Evolutionary conservation across 2,888 invertebrate species (phyloP).

Genomic region (Lamellibrachia columna): DNA sequence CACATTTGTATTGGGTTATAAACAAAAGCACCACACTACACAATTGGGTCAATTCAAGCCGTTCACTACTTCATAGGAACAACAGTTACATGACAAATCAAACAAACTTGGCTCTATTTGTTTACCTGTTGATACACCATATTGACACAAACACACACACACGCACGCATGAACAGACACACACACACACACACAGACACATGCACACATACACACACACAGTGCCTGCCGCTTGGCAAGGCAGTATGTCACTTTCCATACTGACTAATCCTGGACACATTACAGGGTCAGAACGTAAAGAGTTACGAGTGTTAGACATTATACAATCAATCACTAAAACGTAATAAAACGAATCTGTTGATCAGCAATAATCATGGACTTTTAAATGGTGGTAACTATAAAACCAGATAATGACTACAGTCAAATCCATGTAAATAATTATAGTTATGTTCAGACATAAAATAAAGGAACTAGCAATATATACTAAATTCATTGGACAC

Average conservation of each 20-base stretch:
- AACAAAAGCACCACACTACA: not conserved
- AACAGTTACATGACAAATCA: not conserved
- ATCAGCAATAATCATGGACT: too few relatives aligned
- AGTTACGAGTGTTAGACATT: too few relatives aligned
- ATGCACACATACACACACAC: not conserved
- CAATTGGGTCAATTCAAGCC: not conserved
- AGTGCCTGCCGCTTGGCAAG: too few relatives aligned
- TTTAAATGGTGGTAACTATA: too few relatives aligned
- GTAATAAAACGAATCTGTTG: too few relatives aligned
- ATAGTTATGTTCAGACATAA: not conserved
- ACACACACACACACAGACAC: not conserved
- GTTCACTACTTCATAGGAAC: not conserved
- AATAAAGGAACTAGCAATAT: conserved; percentile 5
- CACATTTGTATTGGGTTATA: not conserved
- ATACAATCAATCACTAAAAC: too few relatives aligned
- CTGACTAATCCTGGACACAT: too few relatives aligned
- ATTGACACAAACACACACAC: not conserved
- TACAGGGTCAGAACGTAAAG: too few relatives aligned
- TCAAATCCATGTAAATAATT: too few relatives aligned
- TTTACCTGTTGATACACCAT: not conserved
- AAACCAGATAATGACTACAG: too few relatives aligned
- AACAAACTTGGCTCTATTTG: not conserved
- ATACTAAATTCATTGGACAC: not conserved
- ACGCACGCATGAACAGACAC: not conserved
- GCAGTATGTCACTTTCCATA: too few relatives aligned